Conservation (phyloP, 2,797 vertebrate genomes). For the Holocentrus rufus region DNA sequence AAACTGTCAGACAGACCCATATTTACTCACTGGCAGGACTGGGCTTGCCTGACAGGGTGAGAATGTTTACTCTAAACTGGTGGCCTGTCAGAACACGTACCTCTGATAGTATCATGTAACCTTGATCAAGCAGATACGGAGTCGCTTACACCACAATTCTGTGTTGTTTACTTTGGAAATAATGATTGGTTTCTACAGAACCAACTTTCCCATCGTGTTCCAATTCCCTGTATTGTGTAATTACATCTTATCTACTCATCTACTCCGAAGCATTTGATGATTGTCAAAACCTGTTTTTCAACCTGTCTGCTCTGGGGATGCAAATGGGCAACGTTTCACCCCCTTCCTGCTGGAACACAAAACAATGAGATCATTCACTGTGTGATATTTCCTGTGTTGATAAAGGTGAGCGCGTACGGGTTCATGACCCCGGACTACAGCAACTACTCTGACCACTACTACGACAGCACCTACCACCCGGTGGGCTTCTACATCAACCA, state of each 20-base stretch:
- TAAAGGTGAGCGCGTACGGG: conserved; percentile 84
- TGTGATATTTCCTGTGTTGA: conserved; percentile 12
- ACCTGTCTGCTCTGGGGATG: not conserved
- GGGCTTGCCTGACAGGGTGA: conserved; percentile 16
- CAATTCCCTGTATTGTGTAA: too few species aligned
- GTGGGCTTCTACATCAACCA: conserved; percentile 83
- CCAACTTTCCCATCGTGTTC: not conserved
- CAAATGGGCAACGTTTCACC: not conserved
- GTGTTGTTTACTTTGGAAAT: not conserved
- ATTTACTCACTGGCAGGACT: not conserved
- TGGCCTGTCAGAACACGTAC: not conserved
- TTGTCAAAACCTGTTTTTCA: not conserved
- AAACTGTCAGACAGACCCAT: not conserved
- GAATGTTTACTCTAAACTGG: not conserved
- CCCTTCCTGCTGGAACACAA: too few species aligned
- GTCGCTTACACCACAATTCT: not conserved
- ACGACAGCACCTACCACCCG: conserved; percentile 48
- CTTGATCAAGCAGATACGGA: not conserved
- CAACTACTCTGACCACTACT: conserved; percentile 85
- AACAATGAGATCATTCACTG: not conserved
- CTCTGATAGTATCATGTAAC: not conserved
- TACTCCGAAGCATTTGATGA: not conserved
- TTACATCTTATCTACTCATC: not conserved
- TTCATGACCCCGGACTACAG: conserved; percentile 83
- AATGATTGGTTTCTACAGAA: accelerated